Percentiles rank a stretch among this genome's conserved stretches.
phyloP scores from a whole-genome alignment of 2,113 vertebrate genomes.

The Myotis brandtii region DNA sequence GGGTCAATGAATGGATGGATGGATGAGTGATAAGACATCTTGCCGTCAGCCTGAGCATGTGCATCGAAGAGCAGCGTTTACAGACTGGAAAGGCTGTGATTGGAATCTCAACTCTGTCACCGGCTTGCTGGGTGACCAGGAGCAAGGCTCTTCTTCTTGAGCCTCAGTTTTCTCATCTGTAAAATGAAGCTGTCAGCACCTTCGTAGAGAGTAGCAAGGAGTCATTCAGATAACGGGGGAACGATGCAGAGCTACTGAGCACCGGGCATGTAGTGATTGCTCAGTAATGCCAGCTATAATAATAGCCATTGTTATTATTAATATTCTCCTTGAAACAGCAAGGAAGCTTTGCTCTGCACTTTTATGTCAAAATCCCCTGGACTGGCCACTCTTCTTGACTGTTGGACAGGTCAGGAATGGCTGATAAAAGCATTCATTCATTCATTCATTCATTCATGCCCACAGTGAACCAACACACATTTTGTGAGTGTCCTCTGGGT shows the following conservation, averaged over 20 bases:
- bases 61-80: not conserved
- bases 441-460: not conserved
- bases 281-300: not conserved
- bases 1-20: not conserved
- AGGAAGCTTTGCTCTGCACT: not conserved
- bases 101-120: not conserved
- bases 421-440: not conserved
- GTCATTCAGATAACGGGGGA: not conserved
- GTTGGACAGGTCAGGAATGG: not conserved
- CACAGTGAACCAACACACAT: not conserved
- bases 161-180: not conserved
- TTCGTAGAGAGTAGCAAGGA: fast-evolving
- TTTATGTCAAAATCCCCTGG: too few relatives aligned
- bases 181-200: not conserved
- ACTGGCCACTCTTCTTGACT: not conserved
- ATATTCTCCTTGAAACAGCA: not conserved
- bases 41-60: not conserved
- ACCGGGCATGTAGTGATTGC: fast-evolving
- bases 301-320: not conserved
- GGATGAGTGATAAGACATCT: not conserved
- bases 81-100: not conserved
- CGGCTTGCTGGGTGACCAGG: not conserved
- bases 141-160: not conserved
- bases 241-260: not conserved
- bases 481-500: not conserved